Base-by-base conservation (phyloP, 2,797 vertebrate genomes). In the Syndactyla subalaris region DNA sequence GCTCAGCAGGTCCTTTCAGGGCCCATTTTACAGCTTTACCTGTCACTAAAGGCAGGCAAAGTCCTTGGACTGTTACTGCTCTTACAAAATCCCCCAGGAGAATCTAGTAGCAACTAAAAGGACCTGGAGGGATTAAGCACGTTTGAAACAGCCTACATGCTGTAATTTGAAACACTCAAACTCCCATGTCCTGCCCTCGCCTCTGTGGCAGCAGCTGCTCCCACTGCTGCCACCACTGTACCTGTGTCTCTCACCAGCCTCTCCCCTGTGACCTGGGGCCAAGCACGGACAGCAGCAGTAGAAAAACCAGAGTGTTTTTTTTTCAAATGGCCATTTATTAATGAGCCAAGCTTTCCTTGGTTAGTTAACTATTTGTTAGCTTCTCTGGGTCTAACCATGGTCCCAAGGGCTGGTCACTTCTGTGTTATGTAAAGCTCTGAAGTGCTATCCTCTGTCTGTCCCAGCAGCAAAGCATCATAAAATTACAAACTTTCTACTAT, bases 231-330 rank as follows among this genome's bases (percentile, higher is more conserved):
- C 66, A 30, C 20, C 10, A 2, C 51, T 18, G 10, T 2, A 2
- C n/a, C 48, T 9, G 7, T 9, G 6, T 3, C 41, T 21, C 0
- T 15, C 73, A 19, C 62, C n/a, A 2, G 6, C 54, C 61, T 20
- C 23, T 16, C 13, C 24, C 34, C 15, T 1, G 3, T 12, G 85
- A 15, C 45, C 54, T 0, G 1, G 61, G 11, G 49, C 5, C 76
- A 43, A 39, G 43, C 2, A 0, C 19, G 4, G 20, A 10, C 27
- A 21, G 79, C 55, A 17, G 32, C 43, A 6, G 17, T 0, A 12
- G 46, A 13, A 81, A 24, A 15, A 1, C 1, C 7, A 17, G 1
- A 27, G n/a, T 0, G 43, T 9, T 27, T 62, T 62, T 15, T 15
- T 30, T 62, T 41, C 20, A 62, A n/a, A 55, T 10, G 8, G 18